These are phyloP conservation scores for Anthopleura sola DNA, from an alignment of 64 coral and sea anemone species.

Conservation along the genomic window DNA sequence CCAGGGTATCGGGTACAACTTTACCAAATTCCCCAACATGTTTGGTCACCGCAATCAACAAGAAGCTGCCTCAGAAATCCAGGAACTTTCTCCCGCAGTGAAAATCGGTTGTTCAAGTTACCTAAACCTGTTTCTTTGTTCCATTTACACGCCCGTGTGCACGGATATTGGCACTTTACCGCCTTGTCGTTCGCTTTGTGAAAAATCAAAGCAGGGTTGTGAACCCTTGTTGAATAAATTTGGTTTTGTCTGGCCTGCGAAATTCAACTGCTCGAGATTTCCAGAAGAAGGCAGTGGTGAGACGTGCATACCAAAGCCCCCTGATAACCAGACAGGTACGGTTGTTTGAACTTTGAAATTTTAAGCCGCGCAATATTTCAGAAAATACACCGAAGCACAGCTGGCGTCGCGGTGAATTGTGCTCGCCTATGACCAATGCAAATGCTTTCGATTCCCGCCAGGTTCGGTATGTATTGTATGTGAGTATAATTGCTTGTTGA, in stretches of 20 bases:
- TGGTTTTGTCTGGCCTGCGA: constrained; percentile 78
- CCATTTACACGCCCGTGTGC: constrained; percentile 55
- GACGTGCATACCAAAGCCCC: neutral
- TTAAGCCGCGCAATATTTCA: too few species aligned
- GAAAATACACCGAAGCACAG: too few species aligned
- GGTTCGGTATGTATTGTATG: too few species aligned
- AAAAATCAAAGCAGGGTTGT: constrained; percentile 48
- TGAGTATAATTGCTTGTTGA: too few species aligned
- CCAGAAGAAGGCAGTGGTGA: constrained; percentile 10
- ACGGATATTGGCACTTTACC: neutral
- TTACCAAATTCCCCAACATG: constrained; percentile 50
- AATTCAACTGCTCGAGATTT: constrained; percentile 71
- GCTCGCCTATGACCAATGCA: too few species aligned
- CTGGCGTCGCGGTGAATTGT: too few species aligned
- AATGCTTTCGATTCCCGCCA: too few species aligned
- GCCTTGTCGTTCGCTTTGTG: constrained; percentile 57
- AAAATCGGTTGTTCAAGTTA: constrained; percentile 37
- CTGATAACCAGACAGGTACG: neutral
- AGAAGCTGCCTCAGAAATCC: constrained; percentile 22
- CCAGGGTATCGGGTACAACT: constrained; percentile 43
- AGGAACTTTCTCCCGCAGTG: constrained; percentile 41
- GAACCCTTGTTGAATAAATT: constrained; percentile 58
- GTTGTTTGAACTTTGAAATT: too few species aligned
- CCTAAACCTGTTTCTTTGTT: constrained; percentile 47
- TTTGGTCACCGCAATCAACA: constrained; percentile 41